Conservation (phyloP, 2,888 invertebrate genomes). For the Limnephilus rhombicus region DNA sequence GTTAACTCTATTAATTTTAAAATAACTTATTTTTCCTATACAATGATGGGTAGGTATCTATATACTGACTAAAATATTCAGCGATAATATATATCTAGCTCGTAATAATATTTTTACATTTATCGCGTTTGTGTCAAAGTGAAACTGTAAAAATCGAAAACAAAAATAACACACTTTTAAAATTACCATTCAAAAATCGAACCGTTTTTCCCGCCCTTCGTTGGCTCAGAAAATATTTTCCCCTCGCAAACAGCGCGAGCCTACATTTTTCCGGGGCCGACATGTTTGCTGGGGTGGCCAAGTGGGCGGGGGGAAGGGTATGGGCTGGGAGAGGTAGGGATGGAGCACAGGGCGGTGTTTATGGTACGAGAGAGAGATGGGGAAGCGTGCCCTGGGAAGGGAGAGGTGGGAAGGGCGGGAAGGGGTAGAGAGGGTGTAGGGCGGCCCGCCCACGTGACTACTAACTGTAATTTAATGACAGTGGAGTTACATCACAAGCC, state of each 20-base stretch:
- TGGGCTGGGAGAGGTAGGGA: slow-evolving; percentile 2
- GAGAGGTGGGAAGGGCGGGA: background rate
- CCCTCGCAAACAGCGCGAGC: slow-evolving; percentile 63
- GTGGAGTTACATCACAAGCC: slow-evolving; percentile 55
- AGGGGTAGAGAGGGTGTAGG: slow-evolving; percentile 14
- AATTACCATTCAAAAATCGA: slow-evolving; percentile 48
- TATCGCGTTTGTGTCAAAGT: background rate
- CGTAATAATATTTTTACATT: background rate
- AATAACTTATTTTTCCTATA: background rate
- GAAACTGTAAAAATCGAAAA: background rate
- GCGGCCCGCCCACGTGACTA: slow-evolving; percentile 56
- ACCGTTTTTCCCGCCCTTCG: slow-evolving; percentile 56
- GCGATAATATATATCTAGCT: background rate
- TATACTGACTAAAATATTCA: background rate
- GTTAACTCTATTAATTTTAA: background rate
- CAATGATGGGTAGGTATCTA: background rate
- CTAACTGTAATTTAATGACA: slow-evolving; percentile 66
- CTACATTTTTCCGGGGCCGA: slow-evolving; percentile 65
- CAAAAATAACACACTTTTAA: slow-evolving; percentile 30
- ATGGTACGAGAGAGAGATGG: slow-evolving; percentile 3
- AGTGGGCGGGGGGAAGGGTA: slow-evolving; percentile 43
- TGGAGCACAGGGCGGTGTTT: slow-evolving; percentile 12
- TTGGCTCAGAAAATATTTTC: slow-evolving; percentile 62
- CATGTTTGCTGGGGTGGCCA: slow-evolving; percentile 60
- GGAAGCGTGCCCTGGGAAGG: slow-evolving; percentile 34